These are phyloP conservation scores for Oreamnos americanus DNA, from an alignment of 2,113 vertebrate genomes.

Conservation along the genomic window DNA sequence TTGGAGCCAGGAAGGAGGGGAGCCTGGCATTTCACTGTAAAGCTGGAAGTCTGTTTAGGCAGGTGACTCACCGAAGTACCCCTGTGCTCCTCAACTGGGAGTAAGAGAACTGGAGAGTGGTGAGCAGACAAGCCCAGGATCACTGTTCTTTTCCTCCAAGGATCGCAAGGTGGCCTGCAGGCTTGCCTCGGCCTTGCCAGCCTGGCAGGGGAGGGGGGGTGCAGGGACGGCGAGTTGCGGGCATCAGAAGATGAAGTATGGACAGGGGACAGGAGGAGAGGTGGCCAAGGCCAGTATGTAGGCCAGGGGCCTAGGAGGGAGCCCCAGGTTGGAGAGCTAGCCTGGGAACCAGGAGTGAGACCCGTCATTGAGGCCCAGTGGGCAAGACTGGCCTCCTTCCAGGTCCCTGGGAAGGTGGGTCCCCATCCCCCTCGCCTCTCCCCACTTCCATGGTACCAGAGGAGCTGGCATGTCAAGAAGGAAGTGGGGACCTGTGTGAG, in stretches of 20 bases:
- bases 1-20: not conserved
- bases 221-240: too few species aligned
- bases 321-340: not conserved
- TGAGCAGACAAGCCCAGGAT: not conserved
- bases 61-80: not conserved
- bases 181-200: not conserved
- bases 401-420: not conserved
- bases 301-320: not conserved
- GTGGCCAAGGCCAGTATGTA: not conserved
- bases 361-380: not conserved
- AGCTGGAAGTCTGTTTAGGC: not conserved
- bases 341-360: not conserved
- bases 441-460: not conserved
- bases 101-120: not conserved
- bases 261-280: not conserved
- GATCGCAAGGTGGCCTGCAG: not conserved
- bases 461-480: not conserved
- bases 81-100: not conserved
- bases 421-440: not conserved
- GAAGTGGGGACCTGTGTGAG: not conserved
- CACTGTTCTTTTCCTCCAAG: not conserved
- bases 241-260: not conserved
- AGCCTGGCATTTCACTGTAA: not conserved
- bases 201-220: not conserved
- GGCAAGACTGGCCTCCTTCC: not conserved